phyloP scores from a whole-genome alignment of 2,113 vertebrate genomes.

The Excalfactoria chinensis region DNA sequence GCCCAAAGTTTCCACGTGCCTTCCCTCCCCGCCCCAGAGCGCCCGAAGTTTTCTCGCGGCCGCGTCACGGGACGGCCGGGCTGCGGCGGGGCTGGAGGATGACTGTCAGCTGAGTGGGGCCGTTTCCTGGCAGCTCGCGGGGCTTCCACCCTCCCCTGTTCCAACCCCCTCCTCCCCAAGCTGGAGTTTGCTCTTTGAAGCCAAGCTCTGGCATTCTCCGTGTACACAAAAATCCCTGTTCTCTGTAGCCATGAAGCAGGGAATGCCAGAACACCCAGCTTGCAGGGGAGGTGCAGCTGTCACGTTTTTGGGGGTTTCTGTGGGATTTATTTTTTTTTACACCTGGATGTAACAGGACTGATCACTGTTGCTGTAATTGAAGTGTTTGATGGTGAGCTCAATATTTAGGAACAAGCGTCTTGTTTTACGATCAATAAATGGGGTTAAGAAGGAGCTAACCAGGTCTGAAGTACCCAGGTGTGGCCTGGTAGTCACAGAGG shows the following conservation, averaged over 20 bases:
- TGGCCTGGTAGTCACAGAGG: not conserved
- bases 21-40: not conserved
- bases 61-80: slow-evolving; percentile 68
- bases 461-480: not conserved
- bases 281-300: not conserved
- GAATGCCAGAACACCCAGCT: not conserved
- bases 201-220: not conserved
- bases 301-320: not conserved
- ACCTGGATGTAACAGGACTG: not conserved
- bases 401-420: not conserved
- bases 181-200: not conserved
- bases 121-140: slow-evolving; percentile 52
- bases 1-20: not conserved
- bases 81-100: not conserved
- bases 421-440: not conserved
- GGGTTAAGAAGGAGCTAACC: not conserved
- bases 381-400: not conserved
- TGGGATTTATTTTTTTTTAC: not conserved
- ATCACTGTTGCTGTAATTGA: not conserved
- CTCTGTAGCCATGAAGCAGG: not conserved
- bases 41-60: slow-evolving; percentile 29
- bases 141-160: not conserved
- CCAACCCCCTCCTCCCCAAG: slow-evolving; percentile 18
- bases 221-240: not conserved
- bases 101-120: slow-evolving; percentile 75